Percentiles rank a stretch among this genome's conserved stretches.
phyloP scores from a whole-genome alignment of 2,113 vertebrate species.

The Nansenia antarctica region DNA sequence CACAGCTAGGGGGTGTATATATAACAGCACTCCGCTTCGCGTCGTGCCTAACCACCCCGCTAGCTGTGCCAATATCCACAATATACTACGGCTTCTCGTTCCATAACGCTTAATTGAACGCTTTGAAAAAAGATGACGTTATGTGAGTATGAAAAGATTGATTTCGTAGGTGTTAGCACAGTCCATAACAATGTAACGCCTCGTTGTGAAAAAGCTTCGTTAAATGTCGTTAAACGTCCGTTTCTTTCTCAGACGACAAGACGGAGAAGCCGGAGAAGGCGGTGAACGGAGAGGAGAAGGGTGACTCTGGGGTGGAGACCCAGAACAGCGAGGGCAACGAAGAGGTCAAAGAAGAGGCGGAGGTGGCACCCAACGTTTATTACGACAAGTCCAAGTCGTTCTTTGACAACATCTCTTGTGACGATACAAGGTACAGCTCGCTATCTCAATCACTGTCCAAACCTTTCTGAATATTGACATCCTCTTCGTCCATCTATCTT shows the following conservation, averaged over 20 bases:
- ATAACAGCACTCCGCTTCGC: no score
- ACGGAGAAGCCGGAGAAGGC: slow-evolving; percentile 88
- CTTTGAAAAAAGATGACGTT: no score
- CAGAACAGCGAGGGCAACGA: slow-evolving; percentile 88
- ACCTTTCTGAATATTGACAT: neutral
- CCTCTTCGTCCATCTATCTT: neutral
- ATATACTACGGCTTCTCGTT: no score
- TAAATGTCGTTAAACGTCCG: no score
- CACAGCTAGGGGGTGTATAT: no score
- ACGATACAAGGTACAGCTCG: slow-evolving; percentile 84
- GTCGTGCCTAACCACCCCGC: no score
- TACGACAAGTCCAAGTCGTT: slow-evolving; percentile 99
- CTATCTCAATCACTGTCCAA: neutral
- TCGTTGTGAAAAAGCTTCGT: no score
- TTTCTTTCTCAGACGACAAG: slow-evolving; percentile 80
- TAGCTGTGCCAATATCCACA: no score
- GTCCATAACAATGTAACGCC: no score
- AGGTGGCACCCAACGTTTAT: slow-evolving; percentile 90
- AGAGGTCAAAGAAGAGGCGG: slow-evolving; percentile 80
- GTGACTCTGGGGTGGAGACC: slow-evolving; percentile 87
- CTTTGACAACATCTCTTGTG: slow-evolving; percentile 98
- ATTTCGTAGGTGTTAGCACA: no score
- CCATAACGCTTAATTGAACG: no score
- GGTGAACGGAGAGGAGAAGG: slow-evolving; percentile 92
- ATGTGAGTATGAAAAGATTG: no score